Evolutionary conservation across 1,140 invertebrate genomes (phyloP), one percentile per base, ranked within the genome.

Genomic region (Chlorops oryzae): DNA sequence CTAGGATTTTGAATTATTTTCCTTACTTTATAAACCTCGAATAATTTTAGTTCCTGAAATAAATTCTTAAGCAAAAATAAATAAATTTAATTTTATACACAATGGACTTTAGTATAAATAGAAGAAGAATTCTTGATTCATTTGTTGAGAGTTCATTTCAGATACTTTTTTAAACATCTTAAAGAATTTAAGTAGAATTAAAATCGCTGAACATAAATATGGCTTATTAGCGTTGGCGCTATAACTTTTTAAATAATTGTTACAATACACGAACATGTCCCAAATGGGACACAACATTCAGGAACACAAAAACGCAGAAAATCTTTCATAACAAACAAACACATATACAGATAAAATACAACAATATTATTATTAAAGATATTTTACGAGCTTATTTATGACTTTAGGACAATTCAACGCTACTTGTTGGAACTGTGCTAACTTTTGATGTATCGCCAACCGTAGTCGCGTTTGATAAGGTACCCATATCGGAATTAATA

Each of bases 401-500:
- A n/a, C n/a, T n/a, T n/a, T n/a, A n/a, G n/a, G n/a, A n/a, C n/a
- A n/a, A n/a, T n/a, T n/a, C n/a, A n/a, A n/a, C n/a, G n/a, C n/a
- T n/a, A n/a, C n/a, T n/a, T n/a, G n/a, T n/a, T 32, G 27, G 27
- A 32, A n/a, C 27, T n/a, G n/a, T n/a, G n/a, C 35, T 39, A 51
- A 55, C 28, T 55, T 21, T 59, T 54, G 5, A 25, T 15, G 18
- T 51, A 22, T 22, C 42, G 25, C 42, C 20, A 25, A n/a, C 42
- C 23, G 17, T 27, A 25, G 34, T 21, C 20, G 38, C 24, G 3
- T 40, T 35, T 15, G 52, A 54, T 37, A 52, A 35, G 9, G 46
- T 51, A 46, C 50, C 27, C 13, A 49, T 40, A 32, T 68, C 64
- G 27, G 42, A 40, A 35, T 51, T 42, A 5, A 70, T 63, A 41